phyloP scores from a whole-genome alignment of 1,140 invertebrate species.

The Drosophila sp. region DNA sequence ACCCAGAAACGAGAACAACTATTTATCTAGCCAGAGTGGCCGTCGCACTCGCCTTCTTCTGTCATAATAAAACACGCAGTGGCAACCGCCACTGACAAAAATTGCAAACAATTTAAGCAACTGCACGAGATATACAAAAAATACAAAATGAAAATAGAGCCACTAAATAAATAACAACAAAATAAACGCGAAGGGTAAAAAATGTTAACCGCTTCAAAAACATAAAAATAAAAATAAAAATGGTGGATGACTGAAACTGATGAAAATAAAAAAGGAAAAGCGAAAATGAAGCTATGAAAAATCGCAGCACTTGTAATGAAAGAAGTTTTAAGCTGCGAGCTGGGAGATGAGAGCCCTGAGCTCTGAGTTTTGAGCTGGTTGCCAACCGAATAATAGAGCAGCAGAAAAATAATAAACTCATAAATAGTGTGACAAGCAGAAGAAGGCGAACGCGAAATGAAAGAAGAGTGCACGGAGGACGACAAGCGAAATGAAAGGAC shows the following conservation, averaged over 20 bases:
- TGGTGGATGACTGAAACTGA: no score
- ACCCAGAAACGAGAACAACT: constrained; percentile 40
- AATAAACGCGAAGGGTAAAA: constrained; percentile 56
- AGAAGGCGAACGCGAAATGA: constrained; percentile 26
- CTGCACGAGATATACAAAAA: constrained; percentile 40
- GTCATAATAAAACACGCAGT: constrained; percentile 73
- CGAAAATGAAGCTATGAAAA: constrained; percentile 63
- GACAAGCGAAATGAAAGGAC: constrained; percentile 23
- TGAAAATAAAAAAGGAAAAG: constrained; percentile 35
- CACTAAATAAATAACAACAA: constrained; percentile 69
- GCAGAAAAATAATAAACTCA: constrained; percentile 75
- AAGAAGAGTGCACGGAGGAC: constrained; percentile 1
- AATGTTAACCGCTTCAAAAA: constrained; percentile 39
- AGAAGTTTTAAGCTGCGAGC: constrained; percentile 68
- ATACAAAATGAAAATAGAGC: constrained; percentile 41
- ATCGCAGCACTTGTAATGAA: constrained; percentile 76
- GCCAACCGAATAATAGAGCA: constrained; percentile 62
- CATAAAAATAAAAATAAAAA: constrained; percentile 19
- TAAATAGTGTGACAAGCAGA: constrained; percentile 71
- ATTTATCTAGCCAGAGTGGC: constrained; percentile 56
- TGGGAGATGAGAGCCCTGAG: constrained; percentile 1
- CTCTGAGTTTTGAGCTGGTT: neutral
- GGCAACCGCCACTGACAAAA: constrained; percentile 68
- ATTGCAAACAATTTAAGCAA: constrained; percentile 76
- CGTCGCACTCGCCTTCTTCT: constrained; percentile 38